These are phyloP conservation scores for Caenorhabditis drosophilae DNA, from an alignment of 2,888 invertebrate genomes.

Conservation along the genomic window DNA sequence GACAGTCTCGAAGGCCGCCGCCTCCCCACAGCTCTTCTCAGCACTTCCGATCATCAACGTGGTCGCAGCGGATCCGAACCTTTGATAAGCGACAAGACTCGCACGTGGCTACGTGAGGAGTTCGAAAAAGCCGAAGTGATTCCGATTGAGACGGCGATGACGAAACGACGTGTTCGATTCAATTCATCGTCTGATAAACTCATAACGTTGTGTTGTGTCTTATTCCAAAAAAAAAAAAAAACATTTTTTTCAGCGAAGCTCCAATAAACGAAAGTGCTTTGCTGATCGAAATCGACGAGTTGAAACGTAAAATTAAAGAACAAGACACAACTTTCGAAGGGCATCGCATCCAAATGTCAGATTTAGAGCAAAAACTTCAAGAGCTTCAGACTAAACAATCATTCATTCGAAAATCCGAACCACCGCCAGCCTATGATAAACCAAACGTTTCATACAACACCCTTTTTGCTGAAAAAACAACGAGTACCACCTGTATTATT, in stretches of 20 bases:
- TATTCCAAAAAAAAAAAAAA: slow-evolving; percentile 3
- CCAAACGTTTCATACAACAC: slow-evolving; percentile 37
- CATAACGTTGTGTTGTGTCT: background rate
- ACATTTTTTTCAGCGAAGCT: background rate
- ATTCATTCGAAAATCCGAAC: slow-evolving; percentile 31
- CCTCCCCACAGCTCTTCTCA: too few relatives aligned
- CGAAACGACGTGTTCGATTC: slow-evolving; percentile 23
- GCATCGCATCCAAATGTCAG: slow-evolving; percentile 58
- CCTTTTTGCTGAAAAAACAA: slow-evolving; percentile 41
- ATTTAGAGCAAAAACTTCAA: slow-evolving; percentile 39
- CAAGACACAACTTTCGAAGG: slow-evolving; percentile 59
- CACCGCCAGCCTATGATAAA: slow-evolving; percentile 44
- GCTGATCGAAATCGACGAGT: slow-evolving; percentile 52
- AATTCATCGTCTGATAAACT: slow-evolving; percentile 15
- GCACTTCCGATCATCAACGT: too few relatives aligned
- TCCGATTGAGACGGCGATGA: slow-evolving; percentile 41
- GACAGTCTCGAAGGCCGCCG: slow-evolving; percentile 30
- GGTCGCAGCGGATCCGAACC: slow-evolving; percentile 33
- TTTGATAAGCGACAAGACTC: slow-evolving; percentile 31
- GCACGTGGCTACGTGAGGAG: slow-evolving; percentile 50
- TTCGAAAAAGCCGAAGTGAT: slow-evolving; percentile 50
- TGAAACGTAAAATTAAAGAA: slow-evolving; percentile 54
- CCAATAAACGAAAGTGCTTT: slow-evolving; percentile 7
- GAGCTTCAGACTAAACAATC: slow-evolving; percentile 51
- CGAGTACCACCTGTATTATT: slow-evolving; percentile 42